Percentiles rank a stretch among this genome's conserved stretches.
phyloP scores from a whole-genome alignment of 2,113 vertebrate species.

The Periophthalmus modestus region DNA sequence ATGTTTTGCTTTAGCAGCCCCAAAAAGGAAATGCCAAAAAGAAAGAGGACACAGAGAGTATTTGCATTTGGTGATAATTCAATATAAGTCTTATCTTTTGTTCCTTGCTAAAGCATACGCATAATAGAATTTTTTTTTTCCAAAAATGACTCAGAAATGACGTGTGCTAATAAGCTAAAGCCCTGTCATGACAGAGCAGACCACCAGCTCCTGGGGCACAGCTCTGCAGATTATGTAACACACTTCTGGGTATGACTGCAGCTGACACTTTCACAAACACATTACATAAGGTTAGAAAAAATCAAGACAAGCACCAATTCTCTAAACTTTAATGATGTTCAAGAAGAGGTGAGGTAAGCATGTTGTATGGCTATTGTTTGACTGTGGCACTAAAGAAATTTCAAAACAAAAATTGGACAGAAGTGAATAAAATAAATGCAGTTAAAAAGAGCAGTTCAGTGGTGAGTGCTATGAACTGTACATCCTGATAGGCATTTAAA shows the following conservation, averaged over 20 bases:
- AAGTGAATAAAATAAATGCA: too few relatives aligned
- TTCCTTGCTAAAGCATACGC: neutral
- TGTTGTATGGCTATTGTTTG: neutral
- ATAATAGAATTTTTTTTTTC: neutral
- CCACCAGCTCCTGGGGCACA: neutral
- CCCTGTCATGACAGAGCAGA: slow-evolving; percentile 5
- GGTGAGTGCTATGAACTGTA: too few relatives aligned
- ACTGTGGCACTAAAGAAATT: neutral
- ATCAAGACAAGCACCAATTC: neutral
- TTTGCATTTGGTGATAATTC: neutral
- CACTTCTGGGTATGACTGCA: slow-evolving; percentile 15
- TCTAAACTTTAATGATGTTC: neutral
- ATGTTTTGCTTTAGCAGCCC: too few relatives aligned
- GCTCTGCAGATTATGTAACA: slow-evolving; percentile 29
- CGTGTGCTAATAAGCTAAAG: slow-evolving; percentile 2
- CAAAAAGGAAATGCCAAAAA: neutral
- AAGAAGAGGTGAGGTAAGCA: neutral
- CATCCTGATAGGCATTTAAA: too few relatives aligned
- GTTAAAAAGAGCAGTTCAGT: too few relatives aligned
- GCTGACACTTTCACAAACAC: slow-evolving; percentile 11
- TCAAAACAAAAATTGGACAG: too few relatives aligned
- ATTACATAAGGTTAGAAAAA: neutral
- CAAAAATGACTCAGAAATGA: neutral
- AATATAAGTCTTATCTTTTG: neutral
- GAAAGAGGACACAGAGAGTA: neutral